Evolutionary conservation across 1,140 invertebrate genomes (phyloP), one percentile per base, ranked within the genome.

Genomic region (Venturia canescens): DNA sequence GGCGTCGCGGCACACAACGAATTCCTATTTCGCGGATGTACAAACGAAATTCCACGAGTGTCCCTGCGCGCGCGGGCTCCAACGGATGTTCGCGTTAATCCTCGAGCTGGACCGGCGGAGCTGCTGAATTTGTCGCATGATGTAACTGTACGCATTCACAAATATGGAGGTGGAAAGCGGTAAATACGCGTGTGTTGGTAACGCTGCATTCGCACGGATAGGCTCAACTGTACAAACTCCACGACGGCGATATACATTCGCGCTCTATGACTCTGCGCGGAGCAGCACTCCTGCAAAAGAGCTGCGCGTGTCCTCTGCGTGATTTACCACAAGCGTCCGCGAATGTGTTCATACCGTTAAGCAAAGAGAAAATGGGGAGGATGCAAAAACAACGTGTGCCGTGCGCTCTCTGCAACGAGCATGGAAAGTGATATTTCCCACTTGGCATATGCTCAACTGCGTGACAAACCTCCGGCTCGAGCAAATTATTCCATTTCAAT

Each of bases 321-420:
- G 72, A 76, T 76, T 76, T 76, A 76, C 72, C 72, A 76, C 44
- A 76, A 53, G 44, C 27, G 50, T 76, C 48, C 72, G 34, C 72
- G 34, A 76, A 76, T 76, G 53, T 76, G 72, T 76, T 76, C 9
- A n/a, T n/a, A 76, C 72, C 72, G 72, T 76, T 76, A 76, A 76
- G 72, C 72, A 60, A 27, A 27, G 29, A 76, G 50, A 53, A 18
- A 57, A n/a, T n/a, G n/a, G n/a, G n/a, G n/a, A n/a, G 34, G 34
- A 18, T 18, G 9, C 18, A 23, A 63, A 18, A 16, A 53, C 21
- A 48, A 69, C 1, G 27, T 5, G 15, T 31, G n/a, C 66, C 31
- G 15, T n/a, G 48, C 26, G n/a, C 50, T 13, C 3, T 21, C n/a
- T n/a, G n/a, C n/a, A 27, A 21, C 27, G 72, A 27, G 72, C 18